Evolutionary conservation across 2,888 invertebrate species (phyloP).

Genomic region (Gastrophysa polygoni): DNA sequence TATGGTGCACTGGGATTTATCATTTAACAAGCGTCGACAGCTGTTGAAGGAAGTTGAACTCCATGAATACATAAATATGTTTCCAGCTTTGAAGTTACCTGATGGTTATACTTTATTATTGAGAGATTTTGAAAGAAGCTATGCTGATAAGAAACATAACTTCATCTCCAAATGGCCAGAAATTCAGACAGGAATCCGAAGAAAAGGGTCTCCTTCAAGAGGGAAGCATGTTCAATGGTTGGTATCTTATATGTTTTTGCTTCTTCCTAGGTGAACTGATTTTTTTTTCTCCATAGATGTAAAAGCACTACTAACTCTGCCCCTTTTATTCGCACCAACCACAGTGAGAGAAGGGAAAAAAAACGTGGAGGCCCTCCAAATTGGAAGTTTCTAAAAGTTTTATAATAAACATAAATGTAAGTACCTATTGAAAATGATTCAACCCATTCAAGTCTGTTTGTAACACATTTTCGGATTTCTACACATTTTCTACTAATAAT

Average conservation of each 20-base stretch:
- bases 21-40: not conserved
- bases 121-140: not conserved
- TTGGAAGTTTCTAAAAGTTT: not conserved
- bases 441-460: not conserved
- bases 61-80: not conserved
- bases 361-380: not conserved
- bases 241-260: not conserved
- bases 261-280: not conserved
- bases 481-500: no score
- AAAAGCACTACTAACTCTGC: not conserved
- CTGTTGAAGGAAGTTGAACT: not conserved
- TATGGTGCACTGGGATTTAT: not conserved
- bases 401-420: not conserved
- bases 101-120: not conserved
- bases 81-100: not conserved
- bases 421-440: not conserved
- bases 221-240: not conserved
- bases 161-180: not conserved
- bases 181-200: not conserved
- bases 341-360: not conserved
- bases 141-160: not conserved
- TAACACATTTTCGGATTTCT: not conserved
- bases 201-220: not conserved
- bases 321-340: not conserved
- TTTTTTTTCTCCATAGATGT: not conserved